Percentiles rank a stretch among this genome's conserved stretches.
Conservation (phyloP, 1,140 invertebrate species). For the Argopecten irradians region DNA sequence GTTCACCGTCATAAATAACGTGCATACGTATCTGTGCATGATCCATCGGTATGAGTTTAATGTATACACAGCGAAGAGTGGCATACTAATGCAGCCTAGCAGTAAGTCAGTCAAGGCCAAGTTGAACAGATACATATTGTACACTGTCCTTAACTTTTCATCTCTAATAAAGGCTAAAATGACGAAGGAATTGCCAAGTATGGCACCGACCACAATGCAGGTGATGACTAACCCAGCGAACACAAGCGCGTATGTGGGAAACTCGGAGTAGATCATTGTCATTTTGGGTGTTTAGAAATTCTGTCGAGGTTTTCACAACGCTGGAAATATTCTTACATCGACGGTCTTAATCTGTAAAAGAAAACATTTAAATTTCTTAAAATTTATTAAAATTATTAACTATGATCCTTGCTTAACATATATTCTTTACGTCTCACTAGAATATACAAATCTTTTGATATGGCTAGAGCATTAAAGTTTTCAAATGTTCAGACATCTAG, state of each 20-base stretch:
- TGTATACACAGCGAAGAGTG: slow-evolving; percentile 36
- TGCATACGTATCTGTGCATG: slow-evolving; percentile 47
- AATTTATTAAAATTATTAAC: no score
- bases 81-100: slow-evolving; percentile 65
- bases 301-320: no score
- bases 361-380: no score
- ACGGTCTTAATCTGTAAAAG: no score
- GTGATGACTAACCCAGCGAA: slow-evolving; percentile 42
- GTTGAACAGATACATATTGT: slow-evolving; percentile 70
- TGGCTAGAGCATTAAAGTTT: no score
- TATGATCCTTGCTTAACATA: no score
- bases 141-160: slow-evolving; percentile 60
- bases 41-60: slow-evolving; percentile 38
- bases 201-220: slow-evolving; percentile 50
- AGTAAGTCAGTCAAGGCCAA: slow-evolving; percentile 67
- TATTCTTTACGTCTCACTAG: background rate
- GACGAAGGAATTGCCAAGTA: slow-evolving; percentile 63
- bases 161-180: slow-evolving; percentile 64
- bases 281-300: background rate
- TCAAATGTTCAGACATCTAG: no score
- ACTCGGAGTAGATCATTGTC: background rate
- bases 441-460: background rate
- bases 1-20: slow-evolving; percentile 49
- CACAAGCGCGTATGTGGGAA: background rate
- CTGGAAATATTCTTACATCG: no score